These are phyloP conservation scores for Bombus balteatus DNA, from an alignment of 1,140 invertebrate genomes.

Conservation along the genomic window DNA sequence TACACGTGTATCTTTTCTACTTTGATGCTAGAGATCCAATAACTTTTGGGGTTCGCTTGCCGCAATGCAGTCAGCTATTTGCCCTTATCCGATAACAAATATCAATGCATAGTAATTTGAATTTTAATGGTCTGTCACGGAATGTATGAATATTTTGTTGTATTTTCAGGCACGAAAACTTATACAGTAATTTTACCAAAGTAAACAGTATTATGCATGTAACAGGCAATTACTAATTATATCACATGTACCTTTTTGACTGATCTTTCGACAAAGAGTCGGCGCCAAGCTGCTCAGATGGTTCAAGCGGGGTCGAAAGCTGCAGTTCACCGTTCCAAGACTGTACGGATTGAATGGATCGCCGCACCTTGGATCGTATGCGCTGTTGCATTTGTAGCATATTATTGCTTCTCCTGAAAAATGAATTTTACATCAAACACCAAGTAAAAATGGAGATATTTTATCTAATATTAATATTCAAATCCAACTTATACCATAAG, in stretches of 20 bases:
- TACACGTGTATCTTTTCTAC: background rate
- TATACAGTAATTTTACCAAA: background rate
- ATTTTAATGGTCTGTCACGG: background rate
- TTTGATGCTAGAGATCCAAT: background rate
- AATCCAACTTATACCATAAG: background rate
- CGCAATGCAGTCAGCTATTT: slow-evolving; percentile 56
- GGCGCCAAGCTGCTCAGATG: slow-evolving; percentile 86
- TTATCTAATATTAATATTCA: background rate
- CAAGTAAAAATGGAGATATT: background rate
- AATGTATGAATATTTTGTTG: background rate
- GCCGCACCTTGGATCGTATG: slow-evolving; percentile 92
- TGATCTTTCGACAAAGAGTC: slow-evolving; percentile 90
- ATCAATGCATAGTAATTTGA: background rate
- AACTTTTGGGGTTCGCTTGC: slow-evolving; percentile 24
- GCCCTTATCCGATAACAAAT: background rate
- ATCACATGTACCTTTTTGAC: slow-evolving; percentile 85
- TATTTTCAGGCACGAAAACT: background rate
- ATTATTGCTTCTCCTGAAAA: slow-evolving; percentile 83
- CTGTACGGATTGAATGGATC: slow-evolving; percentile 92
- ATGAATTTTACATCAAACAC: slow-evolving; percentile 25
- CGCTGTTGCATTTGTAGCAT: slow-evolving; percentile 94
- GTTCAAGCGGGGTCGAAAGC: slow-evolving; percentile 87
- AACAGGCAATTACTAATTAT: background rate
- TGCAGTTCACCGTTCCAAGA: slow-evolving; percentile 92
- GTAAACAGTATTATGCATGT: background rate